Evolutionary conservation across 2,797 vertebrate species (phyloP).

Genomic region (Hypotaenidia okinawae): DNA sequence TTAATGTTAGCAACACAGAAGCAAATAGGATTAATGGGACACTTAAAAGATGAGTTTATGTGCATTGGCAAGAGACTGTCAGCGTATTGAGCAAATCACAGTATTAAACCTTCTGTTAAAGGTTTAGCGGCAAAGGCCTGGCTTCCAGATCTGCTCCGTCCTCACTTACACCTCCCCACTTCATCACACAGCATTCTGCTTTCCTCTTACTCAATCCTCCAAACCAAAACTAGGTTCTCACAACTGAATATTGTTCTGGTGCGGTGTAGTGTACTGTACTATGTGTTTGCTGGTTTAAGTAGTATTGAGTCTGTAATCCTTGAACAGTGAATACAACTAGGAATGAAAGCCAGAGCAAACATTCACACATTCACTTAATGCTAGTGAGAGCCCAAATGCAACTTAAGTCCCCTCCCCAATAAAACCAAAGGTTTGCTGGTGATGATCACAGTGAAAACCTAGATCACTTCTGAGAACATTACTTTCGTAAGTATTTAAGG

Average conservation of each 20-base stretch:
- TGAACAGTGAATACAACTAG: not conserved
- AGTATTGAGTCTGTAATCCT: not conserved
- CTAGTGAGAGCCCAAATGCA: conserved; percentile 67
- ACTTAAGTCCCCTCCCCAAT: conserved; percentile 41
- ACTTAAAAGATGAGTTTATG: not conserved
- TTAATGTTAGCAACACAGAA: not conserved
- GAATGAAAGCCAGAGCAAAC: conserved; percentile 37
- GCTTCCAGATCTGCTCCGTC: not conserved
- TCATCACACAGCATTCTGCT: not conserved
- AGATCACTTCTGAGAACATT: conserved; percentile 74
- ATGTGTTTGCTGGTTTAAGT: conserved; percentile 1
- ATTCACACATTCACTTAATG: conserved; percentile 48
- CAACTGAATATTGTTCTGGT: not conserved
- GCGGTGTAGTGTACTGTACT: conserved; percentile 24
- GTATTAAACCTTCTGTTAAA: not conserved
- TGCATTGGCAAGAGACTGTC: not conserved
- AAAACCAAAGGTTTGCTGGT: conserved; percentile 80
- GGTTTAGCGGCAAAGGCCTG: not conserved
- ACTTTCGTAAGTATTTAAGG: conserved; percentile 71
- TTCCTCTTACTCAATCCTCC: conserved; percentile 21
- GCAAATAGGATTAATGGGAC: not conserved
- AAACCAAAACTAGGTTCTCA: conserved; percentile 14
- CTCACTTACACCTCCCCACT: not conserved
- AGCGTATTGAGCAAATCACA: not conserved
- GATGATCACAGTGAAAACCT: conserved; percentile 81